These are phyloP conservation scores for Sesamia nonagrioides DNA, from an alignment of 1,140 invertebrate genomes.

Conservation along the genomic window DNA sequence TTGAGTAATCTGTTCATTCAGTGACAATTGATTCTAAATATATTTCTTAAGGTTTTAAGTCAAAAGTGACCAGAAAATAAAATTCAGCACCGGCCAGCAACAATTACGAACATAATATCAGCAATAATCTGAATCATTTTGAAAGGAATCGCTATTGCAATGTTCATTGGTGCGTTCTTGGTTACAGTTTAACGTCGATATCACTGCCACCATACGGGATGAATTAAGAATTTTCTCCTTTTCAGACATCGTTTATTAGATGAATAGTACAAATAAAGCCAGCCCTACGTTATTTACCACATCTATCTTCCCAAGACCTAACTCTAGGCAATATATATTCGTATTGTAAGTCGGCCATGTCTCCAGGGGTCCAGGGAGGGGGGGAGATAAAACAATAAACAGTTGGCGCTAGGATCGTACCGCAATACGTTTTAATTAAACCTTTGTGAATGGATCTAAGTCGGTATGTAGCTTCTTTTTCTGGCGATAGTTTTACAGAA, in stretches of 20 bases:
- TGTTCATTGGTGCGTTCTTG: too few relatives aligned
- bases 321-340: background rate
- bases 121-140: too few relatives aligned
- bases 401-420: background rate
- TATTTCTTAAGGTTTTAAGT: background rate
- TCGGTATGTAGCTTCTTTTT: background rate
- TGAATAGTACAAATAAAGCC: too few relatives aligned
- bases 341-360: background rate
- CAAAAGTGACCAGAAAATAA: too few relatives aligned
- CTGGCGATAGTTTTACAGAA: background rate
- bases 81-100: too few relatives aligned
- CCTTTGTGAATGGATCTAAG: background rate
- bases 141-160: too few relatives aligned
- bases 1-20: background rate
- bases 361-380: background rate
- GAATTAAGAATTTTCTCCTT: too few relatives aligned
- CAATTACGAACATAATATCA: too few relatives aligned
- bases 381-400: constrained; percentile 24
- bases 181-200: too few relatives aligned
- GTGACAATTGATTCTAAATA: background rate
- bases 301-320: background rate
- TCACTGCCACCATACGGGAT: too few relatives aligned
- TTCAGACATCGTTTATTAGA: too few relatives aligned
- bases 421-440: constrained; percentile 32
- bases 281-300: background rate